Conservation (phyloP, 2,113 vertebrate genomes). For the Tragulus kanchil region DNA sequence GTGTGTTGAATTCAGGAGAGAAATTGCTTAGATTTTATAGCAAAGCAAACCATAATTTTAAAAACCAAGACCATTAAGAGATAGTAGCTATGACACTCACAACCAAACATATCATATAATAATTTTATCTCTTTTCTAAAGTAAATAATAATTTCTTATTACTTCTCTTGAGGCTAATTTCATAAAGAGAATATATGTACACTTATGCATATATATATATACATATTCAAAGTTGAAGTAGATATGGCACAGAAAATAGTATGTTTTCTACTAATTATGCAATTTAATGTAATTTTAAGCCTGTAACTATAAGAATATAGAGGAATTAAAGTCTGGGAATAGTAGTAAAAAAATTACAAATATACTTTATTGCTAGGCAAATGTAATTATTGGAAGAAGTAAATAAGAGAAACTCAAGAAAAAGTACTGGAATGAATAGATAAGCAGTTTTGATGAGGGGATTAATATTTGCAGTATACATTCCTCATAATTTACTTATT, state of each 20-base stretch:
- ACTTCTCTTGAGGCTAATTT: neutral
- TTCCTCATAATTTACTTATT: neutral
- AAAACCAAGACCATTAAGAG: neutral
- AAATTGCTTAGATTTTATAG: constrained; percentile 10
- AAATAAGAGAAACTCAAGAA: neutral
- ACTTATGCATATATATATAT: neutral
- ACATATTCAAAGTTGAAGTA: neutral
- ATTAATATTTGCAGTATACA: neutral
- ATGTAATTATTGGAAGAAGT: neutral
- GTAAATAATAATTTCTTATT: neutral
- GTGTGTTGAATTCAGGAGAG: neutral
- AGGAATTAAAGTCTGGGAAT: neutral
- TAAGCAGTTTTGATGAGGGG: neutral
- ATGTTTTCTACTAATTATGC: neutral
- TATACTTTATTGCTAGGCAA: neutral
- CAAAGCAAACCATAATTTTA: neutral
- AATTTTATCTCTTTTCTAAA: neutral
- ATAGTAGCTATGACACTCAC: neutral
- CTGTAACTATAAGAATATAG: neutral
- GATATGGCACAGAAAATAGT: neutral
- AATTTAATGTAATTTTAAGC: neutral
- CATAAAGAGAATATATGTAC: neutral
- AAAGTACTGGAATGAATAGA: neutral
- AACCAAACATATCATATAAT: neutral
- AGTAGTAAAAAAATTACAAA: neutral